A percentile compares a stretch with the other conserved stretches of the same genome.
Evolutionary conservation across 1,140 invertebrate species (phyloP).

Genomic region (Nasonia vitripennis): DNA sequence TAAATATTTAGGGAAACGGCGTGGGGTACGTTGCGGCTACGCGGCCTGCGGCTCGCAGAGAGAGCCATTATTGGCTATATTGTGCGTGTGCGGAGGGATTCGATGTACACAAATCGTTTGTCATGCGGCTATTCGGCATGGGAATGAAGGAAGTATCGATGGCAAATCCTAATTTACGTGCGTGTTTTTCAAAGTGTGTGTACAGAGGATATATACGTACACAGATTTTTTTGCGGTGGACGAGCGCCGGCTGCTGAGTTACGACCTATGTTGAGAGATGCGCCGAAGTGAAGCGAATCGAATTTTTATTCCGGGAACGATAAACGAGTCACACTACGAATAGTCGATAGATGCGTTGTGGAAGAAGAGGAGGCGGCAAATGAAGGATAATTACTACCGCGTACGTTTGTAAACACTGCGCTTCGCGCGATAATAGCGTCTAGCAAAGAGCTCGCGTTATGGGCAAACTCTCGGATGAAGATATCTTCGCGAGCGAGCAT

Average conservation of each 20-base stretch:
- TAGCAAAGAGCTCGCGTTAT: not conserved
- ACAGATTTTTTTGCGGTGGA: not conserved
- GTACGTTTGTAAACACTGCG: constrained; percentile 48
- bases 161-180: constrained; percentile 33
- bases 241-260: too few species aligned
- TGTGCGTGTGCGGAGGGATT: not conserved
- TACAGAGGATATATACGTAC: not conserved
- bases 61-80: not conserved
- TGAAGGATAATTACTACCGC: constrained; percentile 49
- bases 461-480: constrained; percentile 59
- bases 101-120: constrained; percentile 43
- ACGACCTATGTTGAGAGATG: too few species aligned
- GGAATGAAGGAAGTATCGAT: constrained; percentile 20
- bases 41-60: too few species aligned
- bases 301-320: too few species aligned
- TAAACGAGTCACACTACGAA: too few species aligned
- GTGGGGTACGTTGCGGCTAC: not conserved
- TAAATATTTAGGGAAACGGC: constrained; percentile 14
- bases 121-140: constrained; percentile 4
- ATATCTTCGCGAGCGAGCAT: constrained; percentile 55
- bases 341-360: not conserved
- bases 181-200: not conserved
- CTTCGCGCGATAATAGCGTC: constrained; percentile 34
- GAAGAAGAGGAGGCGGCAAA: constrained; percentile 24
- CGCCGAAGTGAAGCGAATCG: too few species aligned